Percentiles rank a stretch among this genome's conserved stretches.
Conservation (phyloP, 2,888 invertebrate genomes). For the Drosophila engyochracea region DNA sequence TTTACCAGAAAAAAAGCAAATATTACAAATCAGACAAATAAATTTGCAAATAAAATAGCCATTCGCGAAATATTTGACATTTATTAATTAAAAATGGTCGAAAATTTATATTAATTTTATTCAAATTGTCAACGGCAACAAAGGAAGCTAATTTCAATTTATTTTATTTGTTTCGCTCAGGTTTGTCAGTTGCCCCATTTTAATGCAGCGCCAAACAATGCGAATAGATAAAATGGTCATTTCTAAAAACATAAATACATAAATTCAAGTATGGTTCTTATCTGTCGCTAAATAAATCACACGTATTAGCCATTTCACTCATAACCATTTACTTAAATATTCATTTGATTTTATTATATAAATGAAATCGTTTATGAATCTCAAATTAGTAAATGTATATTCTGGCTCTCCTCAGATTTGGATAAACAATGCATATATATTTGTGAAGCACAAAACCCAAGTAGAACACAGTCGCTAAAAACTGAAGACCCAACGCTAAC, state of each 20-base stretch:
- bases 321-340: conserved; percentile 10
- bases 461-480: background rate
- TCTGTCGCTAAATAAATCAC: conserved; percentile 55
- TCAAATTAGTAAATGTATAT: background rate
- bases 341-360: background rate
- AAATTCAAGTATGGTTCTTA: conserved; percentile 43
- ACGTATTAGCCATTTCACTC: conserved; percentile 23
- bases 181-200: conserved; percentile 44
- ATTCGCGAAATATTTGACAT: conserved; percentile 78
- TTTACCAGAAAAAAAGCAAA: conserved; percentile 29
- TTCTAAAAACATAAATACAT: conserved; percentile 52
- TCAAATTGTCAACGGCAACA: conserved; percentile 82
- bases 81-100: conserved; percentile 83
- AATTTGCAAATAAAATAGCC: conserved; percentile 80
- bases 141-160: conserved; percentile 79
- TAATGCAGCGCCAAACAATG: conserved; percentile 24
- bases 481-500: conserved; percentile 17
- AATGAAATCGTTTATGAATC: background rate
- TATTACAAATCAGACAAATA: conserved; percentile 78
- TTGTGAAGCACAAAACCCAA: background rate
- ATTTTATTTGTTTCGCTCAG: conserved; percentile 63
- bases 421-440: background rate
- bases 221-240: conserved; percentile 61
- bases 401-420: background rate
- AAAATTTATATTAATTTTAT: conserved; percentile 84